Evolutionary conservation across 2,888 invertebrate species (phyloP).

Genomic region (Leucoptera coffeella): DNA sequence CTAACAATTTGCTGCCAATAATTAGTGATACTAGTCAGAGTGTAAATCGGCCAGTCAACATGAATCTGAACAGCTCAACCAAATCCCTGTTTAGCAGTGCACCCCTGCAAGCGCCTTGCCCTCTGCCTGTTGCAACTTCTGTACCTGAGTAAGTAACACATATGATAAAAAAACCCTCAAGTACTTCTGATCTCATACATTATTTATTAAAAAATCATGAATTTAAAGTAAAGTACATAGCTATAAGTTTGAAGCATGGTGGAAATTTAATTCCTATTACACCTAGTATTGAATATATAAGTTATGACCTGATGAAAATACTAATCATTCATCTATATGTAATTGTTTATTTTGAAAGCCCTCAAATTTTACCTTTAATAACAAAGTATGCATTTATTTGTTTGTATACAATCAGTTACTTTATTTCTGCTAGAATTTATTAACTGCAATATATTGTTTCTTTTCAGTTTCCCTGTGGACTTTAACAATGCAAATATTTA

Average conservation of each 20-base stretch:
- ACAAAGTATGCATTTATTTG: no score
- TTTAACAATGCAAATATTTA: constrained; percentile 68
- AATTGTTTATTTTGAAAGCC: no score
- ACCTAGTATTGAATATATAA: no score
- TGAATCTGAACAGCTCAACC: constrained; percentile 9
- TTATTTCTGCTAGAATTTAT: background rate
- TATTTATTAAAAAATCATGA: no score
- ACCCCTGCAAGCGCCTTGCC: background rate
- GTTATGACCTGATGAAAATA: no score
- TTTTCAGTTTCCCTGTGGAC: constrained; percentile 61
- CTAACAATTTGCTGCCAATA: constrained; percentile 18
- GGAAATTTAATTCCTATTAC: no score
- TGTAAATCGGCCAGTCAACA: constrained; percentile 26
- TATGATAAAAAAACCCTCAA: no score
- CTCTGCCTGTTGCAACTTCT: constrained; percentile 9
- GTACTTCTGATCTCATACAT: no score
- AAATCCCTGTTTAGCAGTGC: constrained; percentile 17
- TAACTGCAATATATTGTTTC: constrained; percentile 4
- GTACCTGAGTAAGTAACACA: constrained; percentile 33
- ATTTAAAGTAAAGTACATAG: no score
- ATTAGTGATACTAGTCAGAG: constrained; percentile 19
- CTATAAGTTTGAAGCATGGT: no score
- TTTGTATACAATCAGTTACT: constrained; percentile 1
- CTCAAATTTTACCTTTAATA: no score
- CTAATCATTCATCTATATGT: no score